phyloP scores from a whole-genome alignment of 2,888 invertebrate genomes.

The Amorpha juglandis region DNA sequence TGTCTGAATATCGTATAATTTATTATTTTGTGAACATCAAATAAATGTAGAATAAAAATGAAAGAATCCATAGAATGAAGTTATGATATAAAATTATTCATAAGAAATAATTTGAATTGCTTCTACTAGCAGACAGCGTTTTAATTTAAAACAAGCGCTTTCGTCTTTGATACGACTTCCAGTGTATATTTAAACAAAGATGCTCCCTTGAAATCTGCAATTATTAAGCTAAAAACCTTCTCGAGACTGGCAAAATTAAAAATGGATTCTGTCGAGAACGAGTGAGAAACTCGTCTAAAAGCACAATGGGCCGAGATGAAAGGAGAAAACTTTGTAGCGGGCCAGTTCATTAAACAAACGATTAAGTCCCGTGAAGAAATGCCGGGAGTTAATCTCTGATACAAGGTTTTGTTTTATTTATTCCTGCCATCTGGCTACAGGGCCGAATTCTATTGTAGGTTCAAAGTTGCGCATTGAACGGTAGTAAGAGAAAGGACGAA shows the following conservation, averaged over 20 bases:
- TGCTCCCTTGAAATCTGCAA: constrained; percentile 29
- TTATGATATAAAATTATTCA: not conserved
- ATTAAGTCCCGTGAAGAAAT: constrained; percentile 48
- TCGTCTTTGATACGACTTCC: constrained; percentile 3
- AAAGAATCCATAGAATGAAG: not conserved
- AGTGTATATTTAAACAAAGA: constrained; percentile 21
- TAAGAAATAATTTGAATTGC: not conserved
- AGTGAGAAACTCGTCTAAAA: constrained; percentile 42
- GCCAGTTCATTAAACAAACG: constrained; percentile 62
- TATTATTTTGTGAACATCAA: not conserved
- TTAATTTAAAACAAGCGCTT: constrained; percentile 25
- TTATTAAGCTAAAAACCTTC: constrained; percentile 32
- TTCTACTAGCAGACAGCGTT: constrained; percentile 9
- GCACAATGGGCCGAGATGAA: constrained; percentile 50
- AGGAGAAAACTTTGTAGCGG: constrained; percentile 46
- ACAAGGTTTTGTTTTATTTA: constrained; percentile 52
- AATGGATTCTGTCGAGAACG: constrained; percentile 41
- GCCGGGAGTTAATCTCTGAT: constrained; percentile 57
- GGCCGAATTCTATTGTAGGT: not conserved
- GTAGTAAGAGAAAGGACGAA: no score
- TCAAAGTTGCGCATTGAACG: not conserved
- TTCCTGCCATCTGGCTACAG: constrained; percentile 24
- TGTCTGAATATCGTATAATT: not conserved
- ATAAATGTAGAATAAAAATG: not conserved
- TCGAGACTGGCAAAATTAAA: constrained; percentile 46